These are phyloP conservation scores for Sesia apiformis DNA, from an alignment of 2,888 invertebrate genomes.

Conservation along the genomic window DNA sequence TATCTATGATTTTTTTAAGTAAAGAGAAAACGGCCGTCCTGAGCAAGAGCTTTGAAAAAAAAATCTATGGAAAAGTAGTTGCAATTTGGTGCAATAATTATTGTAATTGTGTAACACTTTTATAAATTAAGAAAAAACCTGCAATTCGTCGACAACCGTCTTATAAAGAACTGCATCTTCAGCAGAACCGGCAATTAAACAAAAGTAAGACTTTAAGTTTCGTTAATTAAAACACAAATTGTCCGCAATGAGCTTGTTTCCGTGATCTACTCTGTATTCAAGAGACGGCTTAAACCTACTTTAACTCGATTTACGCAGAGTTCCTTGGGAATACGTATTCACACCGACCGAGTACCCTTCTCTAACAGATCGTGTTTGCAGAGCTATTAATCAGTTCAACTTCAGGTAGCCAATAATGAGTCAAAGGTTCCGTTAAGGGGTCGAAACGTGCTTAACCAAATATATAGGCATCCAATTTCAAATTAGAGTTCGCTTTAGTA, in stretches of 20 bases:
- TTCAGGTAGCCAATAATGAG: slow-evolving; percentile 11
- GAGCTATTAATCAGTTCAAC: neutral
- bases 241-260: neutral
- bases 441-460: neutral
- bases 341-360: neutral
- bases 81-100: too few species aligned
- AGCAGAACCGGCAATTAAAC: too few species aligned
- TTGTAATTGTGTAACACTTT: too few species aligned
- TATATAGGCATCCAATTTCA: neutral
- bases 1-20: too few species aligned
- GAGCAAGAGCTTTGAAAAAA: too few species aligned
- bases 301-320: neutral
- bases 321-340: neutral
- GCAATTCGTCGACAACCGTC: too few species aligned
- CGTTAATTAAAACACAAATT: neutral
- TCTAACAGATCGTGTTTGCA: neutral
- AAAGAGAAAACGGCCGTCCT: too few species aligned
- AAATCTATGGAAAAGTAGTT: too few species aligned
- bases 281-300: neutral
- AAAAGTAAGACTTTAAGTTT: too few species aligned
- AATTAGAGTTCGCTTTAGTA: neutral
- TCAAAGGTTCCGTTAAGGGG: slow-evolving; percentile 7
- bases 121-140: too few species aligned
- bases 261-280: neutral
- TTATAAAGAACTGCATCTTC: too few species aligned